A percentile compares a stretch with the other conserved stretches of the same genome.
These are phyloP conservation scores for Cariama cristata DNA, from an alignment of 2,113 vertebrate species.

Conservation along the genomic window DNA sequence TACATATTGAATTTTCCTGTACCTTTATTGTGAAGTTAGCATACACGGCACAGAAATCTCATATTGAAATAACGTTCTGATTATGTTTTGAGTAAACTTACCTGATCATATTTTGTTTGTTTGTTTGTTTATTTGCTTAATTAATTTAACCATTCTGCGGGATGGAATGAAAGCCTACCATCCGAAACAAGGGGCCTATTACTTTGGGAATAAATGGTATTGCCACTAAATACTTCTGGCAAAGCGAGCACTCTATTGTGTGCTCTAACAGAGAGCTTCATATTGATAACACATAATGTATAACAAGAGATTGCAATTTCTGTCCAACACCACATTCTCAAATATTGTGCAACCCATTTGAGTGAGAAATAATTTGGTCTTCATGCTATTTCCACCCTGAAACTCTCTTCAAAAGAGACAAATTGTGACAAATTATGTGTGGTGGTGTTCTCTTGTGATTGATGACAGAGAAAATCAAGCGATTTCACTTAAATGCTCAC, in stretches of 20 bases:
- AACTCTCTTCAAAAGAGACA: neutral
- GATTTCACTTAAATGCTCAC: neutral
- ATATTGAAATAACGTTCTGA: neutral
- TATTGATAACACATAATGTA: neutral
- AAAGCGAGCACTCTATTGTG: neutral
- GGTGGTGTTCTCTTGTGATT: neutral
- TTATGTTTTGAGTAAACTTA: neutral
- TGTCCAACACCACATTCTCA: neutral
- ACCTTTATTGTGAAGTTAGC: neutral
- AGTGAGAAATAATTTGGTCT: neutral
- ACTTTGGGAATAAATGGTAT: neutral
- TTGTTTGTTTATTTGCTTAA: neutral
- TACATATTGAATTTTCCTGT: neutral
- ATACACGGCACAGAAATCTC: neutral
- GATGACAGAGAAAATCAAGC: neutral
- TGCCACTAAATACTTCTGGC: neutral
- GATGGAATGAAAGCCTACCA: neutral
- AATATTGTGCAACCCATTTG: neutral
- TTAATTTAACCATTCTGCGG: neutral
- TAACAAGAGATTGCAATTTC: neutral
- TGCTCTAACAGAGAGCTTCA: neutral
- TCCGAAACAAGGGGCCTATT: neutral
- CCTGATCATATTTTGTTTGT: neutral
- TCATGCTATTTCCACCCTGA: neutral
- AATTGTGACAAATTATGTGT: neutral